Evolutionary conservation across 1,140 invertebrate species (phyloP), one percentile per base, ranked within the genome.

Genomic region (Mesaphorura yosii): DNA sequence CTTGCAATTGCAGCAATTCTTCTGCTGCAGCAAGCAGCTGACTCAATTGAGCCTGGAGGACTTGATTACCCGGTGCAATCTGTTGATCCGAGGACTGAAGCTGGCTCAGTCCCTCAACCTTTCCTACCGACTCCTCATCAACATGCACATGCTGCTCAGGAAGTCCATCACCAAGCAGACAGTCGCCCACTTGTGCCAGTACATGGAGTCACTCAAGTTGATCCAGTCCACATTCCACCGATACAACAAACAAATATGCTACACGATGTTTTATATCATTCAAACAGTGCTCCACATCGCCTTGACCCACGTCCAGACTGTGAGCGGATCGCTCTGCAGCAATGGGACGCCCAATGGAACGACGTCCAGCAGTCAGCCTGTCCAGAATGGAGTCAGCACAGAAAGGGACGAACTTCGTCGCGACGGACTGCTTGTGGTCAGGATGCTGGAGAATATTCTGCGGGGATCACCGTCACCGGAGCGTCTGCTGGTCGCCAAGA

Each of bases 171-270:
- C 79, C 1, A 86, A 87, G 67, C 79, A 77, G 23, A 77, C 80
- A 31, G 78, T 89, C 3, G 72, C 84, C 34, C 75, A 76, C 17
- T 69, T 94, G 26, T 93, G 87, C 71, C 77, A 79, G 66, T 70
- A 92, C 12, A 75, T 89, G 28, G 87, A 93, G 69, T 69, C 88
- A 12, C 70, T 93, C 7, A 90, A 90, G 71, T 76, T 78, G 15
- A 75, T 91, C 60, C 77, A 84, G 67, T 75, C 76, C 53, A 76
- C 75, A 1, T 79, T 77, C 58, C 72, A 75, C 45, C 66, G 77
- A 41, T 66, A 73, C 74, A 50, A 67, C 75, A 55, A 65, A 70
- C 57, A 75, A 78, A 29, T 68, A 75, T 28, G 77, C 78, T 65
- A 77, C 76, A 37, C 70, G 74, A 55, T 73, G 15, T 76, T 77